Evolutionary conservation across 2,888 invertebrate genomes (phyloP).

Genomic region (Monoplex corrugatus): DNA sequence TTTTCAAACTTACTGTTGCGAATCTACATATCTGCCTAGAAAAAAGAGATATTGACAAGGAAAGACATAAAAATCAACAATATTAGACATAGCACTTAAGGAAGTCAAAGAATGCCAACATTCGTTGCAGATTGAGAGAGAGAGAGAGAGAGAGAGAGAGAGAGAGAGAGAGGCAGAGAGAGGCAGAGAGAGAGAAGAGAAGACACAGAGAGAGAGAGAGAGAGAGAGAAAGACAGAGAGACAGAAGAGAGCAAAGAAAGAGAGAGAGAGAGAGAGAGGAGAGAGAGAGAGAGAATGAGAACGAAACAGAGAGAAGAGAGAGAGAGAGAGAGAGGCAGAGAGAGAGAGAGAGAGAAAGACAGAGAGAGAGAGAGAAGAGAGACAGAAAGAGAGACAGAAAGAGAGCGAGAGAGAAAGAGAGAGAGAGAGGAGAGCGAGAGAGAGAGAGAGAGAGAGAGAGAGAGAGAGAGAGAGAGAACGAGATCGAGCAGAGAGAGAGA

Average conservation of each 20-base stretch:
- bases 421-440: not conserved
- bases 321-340: not conserved
- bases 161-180: not conserved
- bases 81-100: no score
- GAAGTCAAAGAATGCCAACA: no score
- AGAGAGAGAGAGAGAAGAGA: not conserved
- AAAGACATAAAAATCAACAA: no score
- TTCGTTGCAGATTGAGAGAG: not conserved
- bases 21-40: no score
- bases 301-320: not conserved
- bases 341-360: not conserved
- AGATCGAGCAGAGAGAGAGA: not conserved
- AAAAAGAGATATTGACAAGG: no score
- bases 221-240: conserved; percentile 3
- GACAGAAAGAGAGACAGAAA: not conserved
- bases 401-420: not conserved
- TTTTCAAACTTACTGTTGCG: no score
- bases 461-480: no score
- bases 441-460: no score
- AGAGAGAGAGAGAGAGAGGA: not conserved
- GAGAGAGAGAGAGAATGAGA: no score
- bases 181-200: not conserved
- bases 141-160: not conserved
- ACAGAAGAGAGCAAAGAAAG: not conserved
- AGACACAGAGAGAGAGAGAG: not conserved